A percentile compares a stretch with the other conserved stretches of the same genome.
Evolutionary conservation across 2,113 vertebrate genomes (phyloP).

Genomic region (Taurulus bubalis): DNA sequence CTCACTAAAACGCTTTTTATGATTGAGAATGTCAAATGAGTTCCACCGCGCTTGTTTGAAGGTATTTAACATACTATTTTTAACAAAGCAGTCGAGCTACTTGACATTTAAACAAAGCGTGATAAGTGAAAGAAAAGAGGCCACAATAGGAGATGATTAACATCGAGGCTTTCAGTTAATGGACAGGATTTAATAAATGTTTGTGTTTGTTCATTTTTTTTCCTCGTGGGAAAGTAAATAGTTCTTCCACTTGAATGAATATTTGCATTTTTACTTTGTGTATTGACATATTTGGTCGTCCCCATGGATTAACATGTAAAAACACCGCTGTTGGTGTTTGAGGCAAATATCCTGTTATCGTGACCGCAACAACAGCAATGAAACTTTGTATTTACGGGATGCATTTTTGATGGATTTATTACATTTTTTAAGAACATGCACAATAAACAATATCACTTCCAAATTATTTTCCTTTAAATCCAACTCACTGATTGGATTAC

Average conservation of each 20-base stretch:
- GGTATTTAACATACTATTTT: background rate
- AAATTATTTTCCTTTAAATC: background rate
- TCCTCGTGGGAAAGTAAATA: slow-evolving; percentile 33
- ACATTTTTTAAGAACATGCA: background rate
- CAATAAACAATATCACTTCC: background rate
- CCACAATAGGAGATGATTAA: background rate
- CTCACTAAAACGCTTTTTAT: background rate
- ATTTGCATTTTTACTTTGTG: slow-evolving; percentile 49
- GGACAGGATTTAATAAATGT: slow-evolving; percentile 11
- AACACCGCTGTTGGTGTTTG: slow-evolving; percentile 53
- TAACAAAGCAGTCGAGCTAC: background rate
- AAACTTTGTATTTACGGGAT: background rate
- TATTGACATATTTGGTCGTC: slow-evolving; percentile 38
- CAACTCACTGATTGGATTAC: background rate
- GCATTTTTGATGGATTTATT: background rate
- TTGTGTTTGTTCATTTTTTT: slow-evolving; percentile 28
- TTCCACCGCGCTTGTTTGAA: background rate
- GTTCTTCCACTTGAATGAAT: slow-evolving; percentile 21
- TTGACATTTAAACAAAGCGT: background rate
- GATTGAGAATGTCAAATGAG: background rate
- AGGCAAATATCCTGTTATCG: slow-evolving; percentile 51
- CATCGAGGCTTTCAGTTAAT: slow-evolving; percentile 7
- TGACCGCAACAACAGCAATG: background rate
- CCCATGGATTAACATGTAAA: slow-evolving; percentile 51
- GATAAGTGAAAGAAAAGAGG: background rate